Evolutionary conservation across 92 coral and sea anemone species (phyloP).

Genomic region (Zoanthus gigantus): DNA sequence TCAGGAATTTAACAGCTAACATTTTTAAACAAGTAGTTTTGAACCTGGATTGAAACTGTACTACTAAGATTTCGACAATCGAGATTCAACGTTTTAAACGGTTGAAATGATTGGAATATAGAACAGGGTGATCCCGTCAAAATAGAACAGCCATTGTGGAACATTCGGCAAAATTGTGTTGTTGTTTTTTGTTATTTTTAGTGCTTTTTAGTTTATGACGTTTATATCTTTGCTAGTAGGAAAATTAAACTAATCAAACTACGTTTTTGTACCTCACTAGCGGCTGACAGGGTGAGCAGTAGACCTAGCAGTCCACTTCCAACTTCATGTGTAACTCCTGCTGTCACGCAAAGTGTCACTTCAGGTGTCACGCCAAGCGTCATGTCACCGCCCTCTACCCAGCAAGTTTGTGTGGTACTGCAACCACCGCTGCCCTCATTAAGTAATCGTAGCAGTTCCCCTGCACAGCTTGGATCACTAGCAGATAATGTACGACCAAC

Average conservation of each 20-base stretch:
- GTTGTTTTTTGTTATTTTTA: too few species aligned
- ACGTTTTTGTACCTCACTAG: background rate
- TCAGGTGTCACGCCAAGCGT: conserved; percentile 32
- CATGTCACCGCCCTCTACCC: conserved; percentile 76
- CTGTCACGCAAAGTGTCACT: conserved; percentile 4
- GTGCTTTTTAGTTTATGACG: too few species aligned
- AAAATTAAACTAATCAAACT: background rate
- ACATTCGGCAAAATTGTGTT: too few species aligned
- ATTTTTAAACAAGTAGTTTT: too few species aligned
- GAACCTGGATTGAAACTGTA: too few species aligned
- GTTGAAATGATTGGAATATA: too few species aligned
- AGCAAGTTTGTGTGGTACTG: conserved; percentile 91
- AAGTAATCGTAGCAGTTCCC: conserved; percentile 92
- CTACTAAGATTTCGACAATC: too few species aligned
- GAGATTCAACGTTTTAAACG: too few species aligned
- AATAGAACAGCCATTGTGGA: too few species aligned
- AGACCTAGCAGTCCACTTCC: conserved; percentile 27
- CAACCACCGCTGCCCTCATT: conserved; percentile 98
- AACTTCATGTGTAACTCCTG: background rate
- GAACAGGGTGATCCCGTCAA: too few species aligned
- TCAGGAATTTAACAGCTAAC: too few species aligned
- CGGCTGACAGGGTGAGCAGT: conserved; percentile 9
- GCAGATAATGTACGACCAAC: conserved; percentile 96
- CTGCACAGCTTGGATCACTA: conserved; percentile 94
- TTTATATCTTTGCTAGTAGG: too few species aligned